Base-by-base conservation (phyloP, 2,113 vertebrate genomes). In the Athene noctua region DNA sequence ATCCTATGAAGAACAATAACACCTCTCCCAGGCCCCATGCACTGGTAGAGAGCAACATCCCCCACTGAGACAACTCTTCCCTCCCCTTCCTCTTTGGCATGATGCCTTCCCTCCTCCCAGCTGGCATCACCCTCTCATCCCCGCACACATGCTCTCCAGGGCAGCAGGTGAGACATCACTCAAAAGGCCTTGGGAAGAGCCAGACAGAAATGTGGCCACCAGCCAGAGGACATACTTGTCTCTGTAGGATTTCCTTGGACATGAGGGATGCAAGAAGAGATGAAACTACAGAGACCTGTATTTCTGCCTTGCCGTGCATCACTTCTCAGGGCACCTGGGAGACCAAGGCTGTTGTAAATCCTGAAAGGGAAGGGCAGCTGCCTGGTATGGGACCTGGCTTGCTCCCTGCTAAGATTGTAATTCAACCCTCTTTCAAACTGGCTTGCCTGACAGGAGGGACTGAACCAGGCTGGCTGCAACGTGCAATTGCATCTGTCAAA, bases 71-170 rank as follows among this genome's bases (percentile, higher is more conserved):
- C 19, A 51, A 27, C 1, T 0, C 34, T 90, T 74, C 44, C 23
- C 36, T 87, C 32, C 23, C 14, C 36, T 70, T 90, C 59, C 47
- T 54, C 51, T 66, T 66, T 2, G 0, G 16, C 0, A 0, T 0
- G 0, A 36, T 40, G 42, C 38, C 54, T 77, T 49, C 19, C 51
- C 20, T 87, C 42, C 36, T 86, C 42, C 12, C 22, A 78, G 7
- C 36, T 22, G 7, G 14, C 18, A 5, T 29, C 67, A 73, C 57
- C 29, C n/a, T 88, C 55, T 78, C 2, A 0, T 66, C 51, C 40
- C 40, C 9, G 0, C 0, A 3, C 29, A 71, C 17, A 46, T 0
- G 0, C 5, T 47, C 13, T 66, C 46, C 52, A 52, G 58, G 34
- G 14, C 40, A 92, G 55, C 2, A 0, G 14, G 73, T 0, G 1